These are phyloP conservation scores for Caenorhabditis angaria DNA, from an alignment of 2,888 invertebrate genomes.

Conservation along the genomic window DNA sequence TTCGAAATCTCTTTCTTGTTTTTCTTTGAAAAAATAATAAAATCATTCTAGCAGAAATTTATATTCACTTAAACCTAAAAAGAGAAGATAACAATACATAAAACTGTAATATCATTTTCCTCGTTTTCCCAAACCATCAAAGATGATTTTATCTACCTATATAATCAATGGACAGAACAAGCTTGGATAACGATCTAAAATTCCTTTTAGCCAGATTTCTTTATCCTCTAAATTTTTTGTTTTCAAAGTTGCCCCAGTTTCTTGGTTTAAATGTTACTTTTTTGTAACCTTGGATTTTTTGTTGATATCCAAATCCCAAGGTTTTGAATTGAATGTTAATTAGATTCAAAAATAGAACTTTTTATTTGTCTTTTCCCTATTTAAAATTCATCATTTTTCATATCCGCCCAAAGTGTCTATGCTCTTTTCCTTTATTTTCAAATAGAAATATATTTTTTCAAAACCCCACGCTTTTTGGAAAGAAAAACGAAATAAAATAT, in stretches of 20 bases:
- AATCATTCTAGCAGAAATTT: no score
- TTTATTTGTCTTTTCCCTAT: not conserved
- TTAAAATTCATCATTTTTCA: not conserved
- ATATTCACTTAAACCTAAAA: no score
- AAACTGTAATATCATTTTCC: no score
- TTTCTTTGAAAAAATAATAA: no score
- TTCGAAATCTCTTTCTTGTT: no score
- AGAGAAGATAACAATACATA: no score
- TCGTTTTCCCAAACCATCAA: no score
- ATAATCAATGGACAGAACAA: not conserved
- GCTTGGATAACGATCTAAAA: slow-evolving; percentile 1
- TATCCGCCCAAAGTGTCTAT: no score
- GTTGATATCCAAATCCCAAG: not conserved
- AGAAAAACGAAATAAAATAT: slow-evolving; percentile 34
- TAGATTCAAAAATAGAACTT: not conserved
- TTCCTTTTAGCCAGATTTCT: no score
- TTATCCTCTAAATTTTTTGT: not conserved
- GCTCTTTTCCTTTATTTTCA: no score
- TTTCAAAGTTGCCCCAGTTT: not conserved
- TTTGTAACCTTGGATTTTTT: not conserved
- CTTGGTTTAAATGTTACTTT: not conserved
- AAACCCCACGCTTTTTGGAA: not conserved
- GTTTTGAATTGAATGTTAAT: no score
- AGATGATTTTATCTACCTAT: not conserved
- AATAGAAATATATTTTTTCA: not conserved